Evolutionary conservation across 2,888 invertebrate species (phyloP).

Genomic region (Chydorus sphaericus): DNA sequence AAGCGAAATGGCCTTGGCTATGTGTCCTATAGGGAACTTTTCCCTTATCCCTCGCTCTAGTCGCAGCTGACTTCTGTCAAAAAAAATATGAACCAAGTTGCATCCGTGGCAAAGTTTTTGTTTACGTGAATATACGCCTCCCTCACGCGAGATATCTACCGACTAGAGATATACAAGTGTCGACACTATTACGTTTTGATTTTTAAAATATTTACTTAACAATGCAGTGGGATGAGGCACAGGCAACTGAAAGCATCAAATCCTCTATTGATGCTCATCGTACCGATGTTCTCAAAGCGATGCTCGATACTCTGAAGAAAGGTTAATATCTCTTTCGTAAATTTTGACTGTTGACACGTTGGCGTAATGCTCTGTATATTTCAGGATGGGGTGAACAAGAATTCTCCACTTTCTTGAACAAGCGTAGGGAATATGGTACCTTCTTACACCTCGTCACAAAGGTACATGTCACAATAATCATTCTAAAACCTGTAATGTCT

Average conservation of each 20-base stretch:
- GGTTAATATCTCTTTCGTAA: no score
- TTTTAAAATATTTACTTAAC: not conserved
- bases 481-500: not conserved
- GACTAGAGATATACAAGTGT: no score
- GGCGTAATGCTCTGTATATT: conserved; percentile 2
- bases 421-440: conserved; percentile 26
- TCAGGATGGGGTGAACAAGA: not conserved
- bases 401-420: conserved; percentile 8
- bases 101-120: not conserved
- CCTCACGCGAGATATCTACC: no score
- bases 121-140: no score
- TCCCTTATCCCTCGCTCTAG: no score
- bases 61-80: no score
- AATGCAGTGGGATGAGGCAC: conserved; percentile 18
- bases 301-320: conserved; percentile 38
- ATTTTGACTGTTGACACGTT: no score
- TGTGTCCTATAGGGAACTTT: not conserved
- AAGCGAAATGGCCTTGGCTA: no score
- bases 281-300: conserved; percentile 39
- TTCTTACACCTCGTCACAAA: conserved; percentile 27
- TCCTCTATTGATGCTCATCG: conserved; percentile 39
- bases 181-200: no score
- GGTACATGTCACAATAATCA: conserved; percentile 20
- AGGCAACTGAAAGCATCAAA: conserved; percentile 35
- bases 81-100: not conserved